Evolutionary conservation across 2,888 invertebrate genomes (phyloP).

Genomic region (Trissonchulus latispiculum): DNA sequence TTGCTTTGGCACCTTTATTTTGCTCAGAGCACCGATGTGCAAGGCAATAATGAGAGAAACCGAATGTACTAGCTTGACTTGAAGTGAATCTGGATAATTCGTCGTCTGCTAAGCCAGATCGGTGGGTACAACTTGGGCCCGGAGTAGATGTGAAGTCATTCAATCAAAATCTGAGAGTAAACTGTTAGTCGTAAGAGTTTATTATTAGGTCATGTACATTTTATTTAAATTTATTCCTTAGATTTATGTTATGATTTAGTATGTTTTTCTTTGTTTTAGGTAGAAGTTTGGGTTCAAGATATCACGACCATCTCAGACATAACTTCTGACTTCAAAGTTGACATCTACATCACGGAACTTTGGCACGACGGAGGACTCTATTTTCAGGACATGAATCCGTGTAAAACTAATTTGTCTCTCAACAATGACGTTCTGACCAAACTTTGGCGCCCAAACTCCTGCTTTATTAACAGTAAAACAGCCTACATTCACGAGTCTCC

Average conservation of each 20-base stretch:
- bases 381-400: conserved; percentile 9
- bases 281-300: conserved; percentile 20
- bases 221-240: neutral
- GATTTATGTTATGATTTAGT: too few relatives aligned
- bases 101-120: too few relatives aligned
- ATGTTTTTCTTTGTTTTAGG: neutral
- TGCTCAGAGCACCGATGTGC: too few relatives aligned
- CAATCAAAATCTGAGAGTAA: too few relatives aligned
- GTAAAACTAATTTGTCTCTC: conserved; percentile 12
- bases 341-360: conserved; percentile 17
- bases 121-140: too few relatives aligned
- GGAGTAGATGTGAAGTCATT: too few relatives aligned
- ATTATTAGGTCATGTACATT: neutral
- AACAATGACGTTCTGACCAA: conserved; percentile 24
- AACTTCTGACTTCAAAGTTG: conserved; percentile 16
- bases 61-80: too few relatives aligned
- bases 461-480: conserved; percentile 20
- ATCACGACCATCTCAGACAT: conserved; percentile 17
- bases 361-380: conserved; percentile 7
- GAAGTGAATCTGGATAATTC: too few relatives aligned
- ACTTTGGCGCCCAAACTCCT: conserved; percentile 24
- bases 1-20: too few relatives aligned
- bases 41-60: too few relatives aligned
- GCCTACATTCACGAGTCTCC: conserved; percentile 41
- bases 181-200: too few relatives aligned